Base-by-base conservation (phyloP, 2,113 vertebrate genomes). In the Ranitomeya variabilis region DNA sequence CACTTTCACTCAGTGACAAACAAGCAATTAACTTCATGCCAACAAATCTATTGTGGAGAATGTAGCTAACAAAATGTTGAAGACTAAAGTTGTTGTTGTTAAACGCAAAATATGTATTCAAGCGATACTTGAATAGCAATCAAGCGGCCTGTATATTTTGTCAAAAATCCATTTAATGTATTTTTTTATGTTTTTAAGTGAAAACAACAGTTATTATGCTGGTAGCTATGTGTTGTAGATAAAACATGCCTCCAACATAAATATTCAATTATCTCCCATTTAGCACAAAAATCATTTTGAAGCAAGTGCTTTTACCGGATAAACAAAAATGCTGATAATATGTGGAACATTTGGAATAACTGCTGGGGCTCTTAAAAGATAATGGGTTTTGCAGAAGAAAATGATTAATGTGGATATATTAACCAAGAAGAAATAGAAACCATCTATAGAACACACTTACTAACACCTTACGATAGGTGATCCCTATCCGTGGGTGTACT, bases 201-300 rank as follows among this genome's bases (percentile, higher is more conserved):
- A 52, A 83, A 23, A 69, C 12, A 73, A 10, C 21, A 8, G 3
- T 23, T 77, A 62, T 76, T 86, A 19, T 79, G n/a, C 60, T 51
- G 21, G 37, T 54, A 86, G 74, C 85, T 86, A 64, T 86, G 78
- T 64, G 37, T 52, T 64, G 31, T 0, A 74, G 84, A 76, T 59
- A 76, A 78, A 51, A 77, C 85, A 78, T 52, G 59, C 18, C 45
- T 54, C 18, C 66, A 26, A 52, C 59, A 86, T 76, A 74, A 86
- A 86, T 86, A 86, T 76, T 59, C 66, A 79, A 79, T 86, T 86
- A 77, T 86, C 73, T 52, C 18, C 57, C 57, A 45, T 51, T 73
- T 86, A 64, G 73, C 55, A 59, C 21, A 73, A 31, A 45, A 54
- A 85, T 73, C 45, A 83, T 83, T 85, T 85, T 1, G 71, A 54